Conservation (phyloP, 1,140 invertebrate species). For the Rhyzopertha dominica region DNA sequence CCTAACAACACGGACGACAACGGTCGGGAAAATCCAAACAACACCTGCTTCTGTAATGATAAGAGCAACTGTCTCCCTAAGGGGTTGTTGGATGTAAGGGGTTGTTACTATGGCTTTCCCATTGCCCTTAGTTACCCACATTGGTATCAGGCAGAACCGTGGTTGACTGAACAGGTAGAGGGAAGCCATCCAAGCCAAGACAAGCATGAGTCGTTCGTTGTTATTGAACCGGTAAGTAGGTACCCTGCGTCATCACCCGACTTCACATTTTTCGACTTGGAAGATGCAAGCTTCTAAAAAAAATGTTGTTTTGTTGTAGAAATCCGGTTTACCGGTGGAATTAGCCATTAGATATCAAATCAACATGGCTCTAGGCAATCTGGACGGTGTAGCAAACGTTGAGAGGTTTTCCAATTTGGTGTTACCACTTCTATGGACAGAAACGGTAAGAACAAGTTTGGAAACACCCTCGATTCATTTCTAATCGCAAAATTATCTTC, state of each 20-base stretch:
- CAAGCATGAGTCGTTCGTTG: constrained; percentile 65
- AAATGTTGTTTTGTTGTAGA: constrained; percentile 41
- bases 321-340: constrained; percentile 69
- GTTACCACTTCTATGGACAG: constrained; percentile 74
- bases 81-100: constrained; percentile 70
- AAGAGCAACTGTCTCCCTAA: constrained; percentile 59
- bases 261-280: too few relatives aligned
- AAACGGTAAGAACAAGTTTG: constrained; percentile 85
- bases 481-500: constrained; percentile 15
- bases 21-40: constrained; percentile 61
- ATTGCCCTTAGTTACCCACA: constrained; percentile 86
- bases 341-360: constrained; percentile 75
- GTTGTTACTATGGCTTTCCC: constrained; percentile 81
- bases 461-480: too few relatives aligned
- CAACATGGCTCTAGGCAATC: constrained; percentile 70
- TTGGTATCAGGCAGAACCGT: constrained; percentile 69
- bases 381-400: constrained; percentile 56
- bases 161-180: constrained; percentile 59
- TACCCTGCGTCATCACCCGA: constrained; percentile 23
- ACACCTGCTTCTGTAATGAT: constrained; percentile 73
- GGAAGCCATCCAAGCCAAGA: constrained; percentile 64
- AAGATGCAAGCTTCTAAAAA: neutral
- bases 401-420: constrained; percentile 62
- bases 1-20: constrained; percentile 71
- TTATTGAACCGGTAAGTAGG: constrained; percentile 62